These are phyloP conservation scores for Dasysyrphus tricinctus DNA, from an alignment of 2,888 invertebrate species.

Conservation along the genomic window DNA sequence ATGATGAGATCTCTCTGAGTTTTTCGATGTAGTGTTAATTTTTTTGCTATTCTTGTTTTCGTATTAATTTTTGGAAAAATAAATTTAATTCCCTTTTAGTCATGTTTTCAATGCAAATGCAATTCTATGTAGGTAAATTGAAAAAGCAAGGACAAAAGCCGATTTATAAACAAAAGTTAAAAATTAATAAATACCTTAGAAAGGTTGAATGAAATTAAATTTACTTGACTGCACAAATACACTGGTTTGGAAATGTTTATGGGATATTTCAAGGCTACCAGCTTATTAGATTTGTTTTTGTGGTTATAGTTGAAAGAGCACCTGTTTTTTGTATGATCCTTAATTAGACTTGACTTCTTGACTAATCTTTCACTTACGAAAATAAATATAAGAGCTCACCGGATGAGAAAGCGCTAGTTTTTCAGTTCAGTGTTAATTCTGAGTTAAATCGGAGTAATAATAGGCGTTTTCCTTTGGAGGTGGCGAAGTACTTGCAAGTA, in stretches of 20 bases:
- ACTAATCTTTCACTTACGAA: no score
- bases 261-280: neutral
- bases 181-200: neutral
- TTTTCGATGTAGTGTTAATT: conserved; percentile 25
- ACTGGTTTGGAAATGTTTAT: neutral
- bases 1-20: conserved; percentile 17
- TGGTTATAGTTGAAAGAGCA: neutral
- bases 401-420: no score
- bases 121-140: conserved; percentile 4
- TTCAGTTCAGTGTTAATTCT: no score
- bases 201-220: neutral
- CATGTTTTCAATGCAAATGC: conserved; percentile 7
- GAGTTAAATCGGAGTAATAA: no score
- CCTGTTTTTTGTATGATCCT: no score
- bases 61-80: neutral
- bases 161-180: neutral
- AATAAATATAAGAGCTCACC: no score
- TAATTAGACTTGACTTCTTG: no score
- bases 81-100: conserved; percentile 14
- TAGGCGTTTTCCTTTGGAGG: no score
- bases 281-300: neutral
- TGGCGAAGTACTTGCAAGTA: no score
- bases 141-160: conserved; percentile 2
- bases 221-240: conserved; percentile 14
- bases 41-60: neutral